Evolutionary conservation across 2,888 invertebrate species (phyloP).

Genomic region (Neocrepidodera transversa): DNA sequence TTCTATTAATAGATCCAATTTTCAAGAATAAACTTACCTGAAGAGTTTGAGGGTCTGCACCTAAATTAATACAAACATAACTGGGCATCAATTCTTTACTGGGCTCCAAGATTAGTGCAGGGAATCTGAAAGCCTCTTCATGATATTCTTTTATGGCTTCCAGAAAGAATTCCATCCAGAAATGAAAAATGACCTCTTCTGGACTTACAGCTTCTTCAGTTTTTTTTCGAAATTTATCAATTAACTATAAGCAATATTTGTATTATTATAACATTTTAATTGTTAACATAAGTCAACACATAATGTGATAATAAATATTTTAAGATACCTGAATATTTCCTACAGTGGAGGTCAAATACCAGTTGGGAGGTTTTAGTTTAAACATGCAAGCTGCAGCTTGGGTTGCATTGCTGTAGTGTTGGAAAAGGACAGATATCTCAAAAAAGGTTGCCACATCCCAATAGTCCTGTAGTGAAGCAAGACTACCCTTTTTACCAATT

Average conservation of each 20-base stretch:
- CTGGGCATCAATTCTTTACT: slow-evolving; percentile 94
- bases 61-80: slow-evolving; percentile 93
- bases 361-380: slow-evolving; percentile 87
- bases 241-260: slow-evolving; percentile 65
- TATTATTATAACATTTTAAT: too few relatives aligned
- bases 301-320: too few relatives aligned
- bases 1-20: too few relatives aligned
- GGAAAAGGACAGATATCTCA: slow-evolving; percentile 96
- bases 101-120: slow-evolving; percentile 89
- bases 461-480: slow-evolving; percentile 92
- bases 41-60: slow-evolving; percentile 90
- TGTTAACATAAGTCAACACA: too few relatives aligned
- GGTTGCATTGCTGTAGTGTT: slow-evolving; percentile 95
- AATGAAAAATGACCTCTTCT: slow-evolving; percentile 86
- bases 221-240: slow-evolving; percentile 87
- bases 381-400: slow-evolving; percentile 90
- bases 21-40: slow-evolving; percentile 65
- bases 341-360: slow-evolving; percentile 87
- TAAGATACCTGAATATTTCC: slow-evolving; percentile 42
- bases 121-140: slow-evolving; percentile 87
- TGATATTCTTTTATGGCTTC: slow-evolving; percentile 87
- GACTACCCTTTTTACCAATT: slow-evolving; percentile 96
- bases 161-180: slow-evolving; percentile 99
- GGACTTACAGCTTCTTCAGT: slow-evolving; percentile 77
- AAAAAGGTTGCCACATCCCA: slow-evolving; percentile 99